Percentiles rank a stretch among this genome's conserved stretches.
Evolutionary conservation across 2,888 invertebrate genomes (phyloP).

Genomic region (Drosophila rubida): DNA sequence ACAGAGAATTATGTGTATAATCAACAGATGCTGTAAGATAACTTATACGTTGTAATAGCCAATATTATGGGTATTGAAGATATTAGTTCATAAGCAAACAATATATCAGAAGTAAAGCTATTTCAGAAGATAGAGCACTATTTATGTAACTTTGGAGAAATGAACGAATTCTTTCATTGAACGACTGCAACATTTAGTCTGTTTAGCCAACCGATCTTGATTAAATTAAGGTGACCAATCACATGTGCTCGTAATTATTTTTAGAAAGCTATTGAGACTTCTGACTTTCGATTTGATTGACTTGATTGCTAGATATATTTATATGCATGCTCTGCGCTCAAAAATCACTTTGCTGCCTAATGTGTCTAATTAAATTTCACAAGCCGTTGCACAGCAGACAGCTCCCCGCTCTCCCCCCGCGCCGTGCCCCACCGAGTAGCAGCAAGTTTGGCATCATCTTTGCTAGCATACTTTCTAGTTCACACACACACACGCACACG

Average conservation of each 20-base stretch:
- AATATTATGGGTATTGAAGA: too few relatives aligned
- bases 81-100: too few relatives aligned
- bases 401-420: slow-evolving; percentile 5
- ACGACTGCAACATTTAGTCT: not conserved
- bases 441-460: slow-evolving; percentile 31
- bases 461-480: slow-evolving; percentile 14
- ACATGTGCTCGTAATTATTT: slow-evolving; percentile 25
- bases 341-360: slow-evolving; percentile 49
- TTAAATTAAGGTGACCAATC: slow-evolving; percentile 3
- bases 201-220: not conserved
- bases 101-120: too few relatives aligned
- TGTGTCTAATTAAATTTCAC: slow-evolving; percentile 72
- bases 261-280: slow-evolving; percentile 5
- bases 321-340: slow-evolving; percentile 24
- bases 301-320: slow-evolving; percentile 15
- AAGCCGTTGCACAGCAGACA: slow-evolving; percentile 57
- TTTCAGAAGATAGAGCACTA: too few relatives aligned
- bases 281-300: slow-evolving; percentile 23
- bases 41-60: too few relatives aligned
- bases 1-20: too few relatives aligned
- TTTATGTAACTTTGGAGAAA: not conserved
- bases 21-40: too few relatives aligned
- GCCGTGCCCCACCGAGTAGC: too few relatives aligned
- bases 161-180: not conserved
- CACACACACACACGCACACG: slow-evolving; percentile 11